A percentile compares a stretch with the other conserved stretches of the same genome.
phyloP scores from a whole-genome alignment of 2,113 vertebrate species.

The Heterochromis multidens region DNA sequence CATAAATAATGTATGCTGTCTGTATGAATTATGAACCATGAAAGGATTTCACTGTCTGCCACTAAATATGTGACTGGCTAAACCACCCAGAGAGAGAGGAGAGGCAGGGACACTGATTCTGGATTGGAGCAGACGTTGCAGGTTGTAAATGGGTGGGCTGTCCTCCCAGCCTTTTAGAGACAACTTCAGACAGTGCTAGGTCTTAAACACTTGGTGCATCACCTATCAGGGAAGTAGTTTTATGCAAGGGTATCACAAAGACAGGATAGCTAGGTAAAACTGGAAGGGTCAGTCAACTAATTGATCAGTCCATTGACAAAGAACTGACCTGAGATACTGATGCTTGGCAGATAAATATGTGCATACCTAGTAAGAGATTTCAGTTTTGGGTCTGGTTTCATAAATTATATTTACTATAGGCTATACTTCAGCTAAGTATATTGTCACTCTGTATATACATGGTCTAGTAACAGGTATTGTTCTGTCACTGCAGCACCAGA shows the following conservation, averaged over 20 bases:
- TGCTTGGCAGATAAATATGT: background rate
- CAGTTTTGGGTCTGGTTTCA: background rate
- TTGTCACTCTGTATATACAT: background rate
- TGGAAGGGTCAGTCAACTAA: background rate
- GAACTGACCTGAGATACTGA: background rate
- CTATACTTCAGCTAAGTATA: background rate
- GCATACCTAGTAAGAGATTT: background rate
- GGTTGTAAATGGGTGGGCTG: constrained; percentile 3
- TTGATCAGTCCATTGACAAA: background rate
- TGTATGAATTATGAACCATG: constrained; percentile 74
- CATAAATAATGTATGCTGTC: constrained; percentile 68
- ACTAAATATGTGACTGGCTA: constrained; percentile 61
- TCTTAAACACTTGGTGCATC: constrained; percentile 1
- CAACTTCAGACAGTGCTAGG: background rate
- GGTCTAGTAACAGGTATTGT: background rate
- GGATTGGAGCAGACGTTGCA: background rate
- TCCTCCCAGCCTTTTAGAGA: background rate
- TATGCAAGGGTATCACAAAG: background rate
- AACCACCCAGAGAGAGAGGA: constrained; percentile 20
- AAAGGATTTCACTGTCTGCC: constrained; percentile 70
- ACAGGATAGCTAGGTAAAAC: background rate
- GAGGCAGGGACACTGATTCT: background rate
- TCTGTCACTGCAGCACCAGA: background rate
- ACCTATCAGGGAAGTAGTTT: background rate
- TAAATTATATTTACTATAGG: background rate